A percentile compares a stretch with the other conserved stretches of the same genome.
phyloP scores from a whole-genome alignment of 2,113 vertebrate genomes.

The Myotis lucifugus region DNA sequence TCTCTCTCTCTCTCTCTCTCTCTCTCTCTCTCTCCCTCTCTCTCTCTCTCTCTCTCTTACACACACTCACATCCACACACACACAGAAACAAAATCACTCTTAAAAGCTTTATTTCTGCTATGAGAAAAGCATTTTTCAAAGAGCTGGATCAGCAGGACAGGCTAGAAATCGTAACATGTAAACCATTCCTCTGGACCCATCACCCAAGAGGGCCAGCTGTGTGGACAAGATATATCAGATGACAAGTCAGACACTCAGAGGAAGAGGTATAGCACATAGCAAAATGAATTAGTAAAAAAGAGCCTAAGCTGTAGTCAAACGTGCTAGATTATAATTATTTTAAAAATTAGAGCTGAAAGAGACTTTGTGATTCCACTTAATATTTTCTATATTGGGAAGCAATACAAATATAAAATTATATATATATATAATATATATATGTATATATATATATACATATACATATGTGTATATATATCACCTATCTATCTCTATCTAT shows the following conservation, averaged over 20 bases:
- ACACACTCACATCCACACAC: too few relatives aligned
- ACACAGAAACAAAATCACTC: neutral
- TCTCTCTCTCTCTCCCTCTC: neutral
- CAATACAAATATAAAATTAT: neutral
- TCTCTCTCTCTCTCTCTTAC: neutral
- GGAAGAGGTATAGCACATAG: neutral
- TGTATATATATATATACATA: neutral
- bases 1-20: neutral
- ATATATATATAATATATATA: too few relatives aligned
- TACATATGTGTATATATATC: neutral
- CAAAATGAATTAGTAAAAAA: neutral
- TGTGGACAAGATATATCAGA: neutral
- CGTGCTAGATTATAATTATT: neutral
- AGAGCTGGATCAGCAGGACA: neutral
- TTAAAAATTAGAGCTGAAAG: neutral
- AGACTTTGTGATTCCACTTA: rapidly evolving
- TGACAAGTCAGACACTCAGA: neutral
- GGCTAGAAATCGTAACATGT: neutral
- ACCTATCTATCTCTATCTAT: too few relatives aligned
- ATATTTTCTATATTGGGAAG: neutral
- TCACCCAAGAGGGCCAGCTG: neutral
- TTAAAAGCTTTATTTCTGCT: neutral
- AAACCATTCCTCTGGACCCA: neutral
- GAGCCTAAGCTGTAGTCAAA: neutral
- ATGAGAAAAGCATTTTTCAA: neutral